A percentile compares a stretch with the other conserved stretches of the same genome.
phyloP scores from a whole-genome alignment of 2,797 vertebrate species.

The Tragelaphus eurycerus region DNA sequence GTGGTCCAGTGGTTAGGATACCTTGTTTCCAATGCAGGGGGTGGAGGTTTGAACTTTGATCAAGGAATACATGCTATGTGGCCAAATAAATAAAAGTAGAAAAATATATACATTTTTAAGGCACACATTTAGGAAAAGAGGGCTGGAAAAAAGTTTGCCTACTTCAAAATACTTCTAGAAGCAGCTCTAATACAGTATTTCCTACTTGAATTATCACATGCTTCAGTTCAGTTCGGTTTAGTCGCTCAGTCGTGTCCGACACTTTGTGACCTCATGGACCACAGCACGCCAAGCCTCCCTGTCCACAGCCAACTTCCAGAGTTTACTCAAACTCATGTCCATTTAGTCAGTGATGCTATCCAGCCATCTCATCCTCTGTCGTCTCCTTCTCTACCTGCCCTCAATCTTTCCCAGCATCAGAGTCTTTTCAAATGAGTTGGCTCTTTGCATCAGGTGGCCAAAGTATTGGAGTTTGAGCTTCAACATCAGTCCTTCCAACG shows the following conservation, averaged over 20 bases:
- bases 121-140: background rate
- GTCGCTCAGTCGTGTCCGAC: accelerated
- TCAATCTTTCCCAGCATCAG: background rate
- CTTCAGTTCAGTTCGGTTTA: background rate
- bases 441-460: background rate
- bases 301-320: background rate
- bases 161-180: background rate
- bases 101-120: background rate
- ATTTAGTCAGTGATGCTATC: background rate
- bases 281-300: background rate
- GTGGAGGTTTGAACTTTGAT: background rate
- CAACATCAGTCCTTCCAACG: background rate
- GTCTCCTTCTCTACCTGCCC: background rate
- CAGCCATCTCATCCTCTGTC: background rate
- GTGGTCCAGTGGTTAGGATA: background rate
- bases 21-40: background rate
- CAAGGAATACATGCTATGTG: background rate
- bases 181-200: background rate
- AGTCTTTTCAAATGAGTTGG: background rate
- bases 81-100: background rate
- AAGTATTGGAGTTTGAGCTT: background rate
- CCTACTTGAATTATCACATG: background rate
- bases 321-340: background rate
- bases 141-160: background rate
- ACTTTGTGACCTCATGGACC: background rate